Percentiles rank a stretch among this genome's conserved stretches.
Conservation (phyloP, 2,797 vertebrate species). For the Enteromius viviparus region DNA sequence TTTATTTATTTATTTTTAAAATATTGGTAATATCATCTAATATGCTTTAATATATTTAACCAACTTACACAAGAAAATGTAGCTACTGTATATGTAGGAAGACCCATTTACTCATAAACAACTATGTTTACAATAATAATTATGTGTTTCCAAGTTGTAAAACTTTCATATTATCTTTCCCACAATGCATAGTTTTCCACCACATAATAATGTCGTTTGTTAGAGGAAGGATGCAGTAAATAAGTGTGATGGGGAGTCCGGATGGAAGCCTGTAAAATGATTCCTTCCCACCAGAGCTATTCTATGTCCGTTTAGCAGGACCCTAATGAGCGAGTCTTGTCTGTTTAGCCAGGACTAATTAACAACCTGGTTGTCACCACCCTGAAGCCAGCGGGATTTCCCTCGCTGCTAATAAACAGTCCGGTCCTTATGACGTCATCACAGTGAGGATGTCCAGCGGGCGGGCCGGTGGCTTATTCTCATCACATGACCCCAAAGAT, state of each 20-base stretch:
- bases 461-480: conserved; percentile 64
- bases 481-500: conserved; percentile 69
- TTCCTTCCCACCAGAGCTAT: conserved; percentile 24
- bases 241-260: not conserved
- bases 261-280: conserved; percentile 43
- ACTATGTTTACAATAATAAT: not conserved
- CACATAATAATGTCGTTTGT: conserved; percentile 15
- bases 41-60: not conserved
- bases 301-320: conserved; percentile 55
- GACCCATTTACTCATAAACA: not conserved
- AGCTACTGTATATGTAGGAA: not conserved
- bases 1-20: not conserved
- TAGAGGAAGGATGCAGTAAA: conserved; percentile 33
- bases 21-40: not conserved
- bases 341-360: conserved; percentile 62
- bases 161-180: not conserved
- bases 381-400: conserved; percentile 72
- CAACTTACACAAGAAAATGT: not conserved
- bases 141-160: not conserved
- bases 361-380: conserved; percentile 63
- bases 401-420: conserved; percentile 66
- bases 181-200: conserved; percentile 36
- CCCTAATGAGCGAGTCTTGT: conserved; percentile 63
- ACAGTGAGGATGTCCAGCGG: conserved; percentile 69
- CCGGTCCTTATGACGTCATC: conserved; percentile 64